Percentiles rank a stretch among this genome's conserved stretches.
Evolutionary conservation across 2,797 vertebrate genomes (phyloP).

Genomic region (Momotus momota): DNA sequence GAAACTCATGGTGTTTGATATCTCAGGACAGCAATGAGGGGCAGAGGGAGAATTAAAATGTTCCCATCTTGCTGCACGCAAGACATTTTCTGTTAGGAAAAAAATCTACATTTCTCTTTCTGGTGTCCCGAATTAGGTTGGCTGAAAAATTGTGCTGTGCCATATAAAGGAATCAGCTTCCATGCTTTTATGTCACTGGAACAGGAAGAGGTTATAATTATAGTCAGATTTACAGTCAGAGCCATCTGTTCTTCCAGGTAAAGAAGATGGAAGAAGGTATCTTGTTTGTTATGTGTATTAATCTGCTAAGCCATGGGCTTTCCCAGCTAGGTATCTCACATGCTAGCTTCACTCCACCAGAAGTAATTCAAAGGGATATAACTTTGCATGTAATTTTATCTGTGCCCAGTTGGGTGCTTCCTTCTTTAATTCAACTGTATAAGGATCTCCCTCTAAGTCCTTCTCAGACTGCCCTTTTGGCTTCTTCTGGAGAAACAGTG

Average conservation of each 20-base stretch:
- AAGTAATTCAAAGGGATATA: background rate
- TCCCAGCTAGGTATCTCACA: background rate
- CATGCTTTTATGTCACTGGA: background rate
- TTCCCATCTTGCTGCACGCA: background rate
- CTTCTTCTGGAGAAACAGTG: background rate
- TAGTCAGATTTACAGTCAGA: background rate
- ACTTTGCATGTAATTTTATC: background rate
- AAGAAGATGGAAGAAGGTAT: background rate
- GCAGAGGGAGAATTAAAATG: background rate
- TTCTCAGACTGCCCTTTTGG: background rate
- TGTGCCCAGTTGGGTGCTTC: background rate
- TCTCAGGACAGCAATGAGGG: background rate
- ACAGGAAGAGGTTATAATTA: background rate
- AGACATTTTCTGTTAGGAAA: background rate
- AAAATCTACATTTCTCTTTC: background rate
- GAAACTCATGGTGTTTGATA: background rate
- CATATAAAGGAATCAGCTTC: background rate
- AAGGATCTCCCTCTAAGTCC: background rate
- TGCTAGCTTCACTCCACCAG: background rate
- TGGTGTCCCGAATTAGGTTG: rapidly evolving
- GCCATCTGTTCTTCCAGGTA: background rate
- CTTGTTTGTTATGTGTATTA: background rate
- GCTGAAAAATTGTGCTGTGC: background rate
- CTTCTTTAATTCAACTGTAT: background rate
- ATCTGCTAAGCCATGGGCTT: background rate